Conservation (phyloP, 2,113 vertebrate genomes). For the Pelecanoides urinatrix region DNA sequence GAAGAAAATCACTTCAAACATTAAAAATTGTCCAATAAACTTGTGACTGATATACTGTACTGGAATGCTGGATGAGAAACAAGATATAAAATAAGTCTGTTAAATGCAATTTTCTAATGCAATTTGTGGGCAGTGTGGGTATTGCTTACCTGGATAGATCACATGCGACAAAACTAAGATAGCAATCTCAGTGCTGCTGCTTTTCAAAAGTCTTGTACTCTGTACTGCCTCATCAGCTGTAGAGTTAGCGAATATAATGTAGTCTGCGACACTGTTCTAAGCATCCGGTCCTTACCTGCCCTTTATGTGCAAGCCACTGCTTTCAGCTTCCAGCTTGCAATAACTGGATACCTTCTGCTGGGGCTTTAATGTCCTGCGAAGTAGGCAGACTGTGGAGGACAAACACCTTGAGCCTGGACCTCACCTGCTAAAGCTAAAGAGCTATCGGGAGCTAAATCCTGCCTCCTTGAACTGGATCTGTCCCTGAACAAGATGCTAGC, state of each 20-base stretch:
- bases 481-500: not conserved
- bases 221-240: rapidly evolving
- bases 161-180: not conserved
- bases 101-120: not conserved
- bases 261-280: not conserved
- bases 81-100: not conserved
- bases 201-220: not conserved
- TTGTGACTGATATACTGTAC: not conserved
- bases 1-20: not conserved
- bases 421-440: not conserved
- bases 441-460: not conserved
- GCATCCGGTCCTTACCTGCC: not conserved
- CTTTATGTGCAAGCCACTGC: not conserved
- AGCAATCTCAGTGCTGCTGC: not conserved
- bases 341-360: not conserved
- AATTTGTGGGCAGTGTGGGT: not conserved
- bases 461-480: not conserved
- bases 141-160: not conserved
- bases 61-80: not conserved
- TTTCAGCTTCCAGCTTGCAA: not conserved
- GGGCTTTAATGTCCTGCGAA: not conserved
- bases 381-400: not conserved
- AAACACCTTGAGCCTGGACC: not conserved
- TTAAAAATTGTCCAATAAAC: not conserved
- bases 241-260: rapidly evolving